Evolutionary conservation across 2,888 invertebrate genomes (phyloP), one percentile per base, ranked within the genome.

Genomic region (Celastrina argiolus): DNA sequence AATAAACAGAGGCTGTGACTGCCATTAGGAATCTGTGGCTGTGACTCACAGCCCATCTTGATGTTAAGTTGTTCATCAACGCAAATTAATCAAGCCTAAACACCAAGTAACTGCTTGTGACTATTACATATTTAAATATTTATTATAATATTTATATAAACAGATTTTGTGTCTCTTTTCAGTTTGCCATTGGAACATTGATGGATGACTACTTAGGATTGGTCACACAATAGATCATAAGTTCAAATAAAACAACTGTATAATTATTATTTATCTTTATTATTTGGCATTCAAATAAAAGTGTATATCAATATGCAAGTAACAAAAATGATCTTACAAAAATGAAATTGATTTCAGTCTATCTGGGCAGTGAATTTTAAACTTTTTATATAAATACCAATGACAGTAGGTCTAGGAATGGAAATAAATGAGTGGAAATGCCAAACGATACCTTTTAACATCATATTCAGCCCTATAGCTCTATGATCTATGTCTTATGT

Each of bases 151-250:
- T 7, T 6, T 31, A 41, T 41, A 45, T 45, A 16, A 45, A 18
- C 18, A 8, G 0, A 28, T 58, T 31, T 31, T 39, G n/a, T 18
- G 6, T 61, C 14, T 39, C 36, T 22, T 94, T 94, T 79, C 92
- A 98, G 97, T 99, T 99, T 92, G 99, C 99, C 1, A 99, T 99
- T 85, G 99, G 99, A 71, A 99, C 99, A 0, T 92, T 99, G 65
- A 99, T 99, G 99, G 99, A 99, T 79, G 99, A 99, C 90, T 99
- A 97, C 84, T 91, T 99, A 79, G 99, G 99, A 77, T 88, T 95
- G 79, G 94, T 94, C 69, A 90, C 91, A 70, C 91, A 91, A 73
- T 91, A 77, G 82, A 73, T 68, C 68, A 73, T 71, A 70, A 63
- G 66, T 26, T 22, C 45, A 69, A 77, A 76, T 75, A 69, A 79